phyloP scores from a whole-genome alignment of 2,888 invertebrate genomes.

The Serrognathus titanus region DNA sequence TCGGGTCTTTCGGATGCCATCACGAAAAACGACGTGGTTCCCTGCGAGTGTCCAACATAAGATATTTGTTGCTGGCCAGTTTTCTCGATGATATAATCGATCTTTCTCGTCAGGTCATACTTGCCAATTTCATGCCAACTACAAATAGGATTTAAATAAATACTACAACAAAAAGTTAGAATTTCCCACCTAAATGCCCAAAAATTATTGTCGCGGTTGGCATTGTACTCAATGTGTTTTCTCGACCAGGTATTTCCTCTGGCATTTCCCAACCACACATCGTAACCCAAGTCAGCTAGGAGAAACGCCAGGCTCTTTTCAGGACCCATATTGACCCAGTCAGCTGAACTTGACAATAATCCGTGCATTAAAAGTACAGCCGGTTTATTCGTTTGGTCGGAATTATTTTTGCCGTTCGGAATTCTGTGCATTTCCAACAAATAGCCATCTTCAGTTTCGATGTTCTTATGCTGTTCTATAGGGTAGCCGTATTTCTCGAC shows the following conservation, averaged over 20 bases:
- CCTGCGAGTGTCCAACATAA: conserved; percentile 69
- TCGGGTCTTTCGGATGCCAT: conserved; percentile 56
- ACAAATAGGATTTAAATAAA: too few species aligned
- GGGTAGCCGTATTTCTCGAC: conserved; percentile 54
- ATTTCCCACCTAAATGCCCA: conserved; percentile 45
- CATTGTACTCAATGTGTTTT: conserved; percentile 47
- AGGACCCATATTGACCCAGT: conserved; percentile 68
- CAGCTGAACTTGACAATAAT: conserved; percentile 66
- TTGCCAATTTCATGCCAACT: conserved; percentile 65
- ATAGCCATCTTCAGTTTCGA: conserved; percentile 74
- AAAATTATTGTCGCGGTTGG: conserved; percentile 38
- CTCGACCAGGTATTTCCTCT: conserved; percentile 57
- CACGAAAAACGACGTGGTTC: conserved; percentile 61
- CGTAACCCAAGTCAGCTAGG: conserved; percentile 50
- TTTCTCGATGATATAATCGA: conserved; percentile 60
- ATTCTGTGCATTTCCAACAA: conserved; percentile 75
- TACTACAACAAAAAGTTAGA: too few species aligned
- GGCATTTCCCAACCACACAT: conserved; percentile 60
- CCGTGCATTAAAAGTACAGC: conserved; percentile 75
- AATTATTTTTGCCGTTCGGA: conserved; percentile 46
- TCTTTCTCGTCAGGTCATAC: conserved; percentile 72
- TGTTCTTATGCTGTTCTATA: conserved; percentile 56
- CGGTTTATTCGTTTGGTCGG: conserved; percentile 32
- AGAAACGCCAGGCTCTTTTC: conserved; percentile 52
- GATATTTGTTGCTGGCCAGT: conserved; percentile 58